Evolutionary conservation across 2,113 vertebrate genomes (phyloP), one percentile per base, ranked within the genome.

Genomic region (Orthonyx spaldingii): DNA sequence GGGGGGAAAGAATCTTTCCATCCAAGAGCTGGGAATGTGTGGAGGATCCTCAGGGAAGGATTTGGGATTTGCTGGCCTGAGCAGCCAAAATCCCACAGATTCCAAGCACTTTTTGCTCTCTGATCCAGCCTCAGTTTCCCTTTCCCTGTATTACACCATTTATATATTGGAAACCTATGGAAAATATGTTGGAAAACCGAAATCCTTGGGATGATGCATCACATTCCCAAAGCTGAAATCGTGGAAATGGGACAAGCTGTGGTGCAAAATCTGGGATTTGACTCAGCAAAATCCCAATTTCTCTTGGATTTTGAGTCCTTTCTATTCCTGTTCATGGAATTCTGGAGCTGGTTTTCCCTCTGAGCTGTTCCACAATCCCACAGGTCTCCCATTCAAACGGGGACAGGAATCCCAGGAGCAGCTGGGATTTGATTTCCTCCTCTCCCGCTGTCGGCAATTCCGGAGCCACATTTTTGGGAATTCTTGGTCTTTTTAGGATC

Each of bases 141-240:
- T 78, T 78, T 61, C 27, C 74, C 7, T 20, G 19, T 28, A 2
- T 69, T 69, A 16, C 52, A 46, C 63, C 14, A 4, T 68, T 44
- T 26, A 8, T 8, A 0, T 2, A 3, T 37, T 12, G 33, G 2
- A 52, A 77, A 77, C 33, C 33, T 44, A 1, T 23, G 72, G 63
- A 68, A 86, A 77, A 60, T 0, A 5, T 2, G 18, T 13, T 23
- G 72, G 55, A 60, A 60, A 77, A 37, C 33, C 11, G 1, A 37
- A 52, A 69, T 60, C 18, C 10, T 33, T 5, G 46, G 63, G 18
- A 19, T 37, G 53, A 21, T 4, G 1, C 7, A 0, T 7, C 0
- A 0, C 37, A 5, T 69, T 69, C 64, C 55, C 74, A 28, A 44
- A n/a, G 28, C 53, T 4, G 18, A 44, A 69, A 53, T 17, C 15